Percentiles rank a stretch among this genome's conserved stretches.
Evolutionary conservation across 2,797 vertebrate species (phyloP).

Genomic region (Spinus olivaceus): DNA sequence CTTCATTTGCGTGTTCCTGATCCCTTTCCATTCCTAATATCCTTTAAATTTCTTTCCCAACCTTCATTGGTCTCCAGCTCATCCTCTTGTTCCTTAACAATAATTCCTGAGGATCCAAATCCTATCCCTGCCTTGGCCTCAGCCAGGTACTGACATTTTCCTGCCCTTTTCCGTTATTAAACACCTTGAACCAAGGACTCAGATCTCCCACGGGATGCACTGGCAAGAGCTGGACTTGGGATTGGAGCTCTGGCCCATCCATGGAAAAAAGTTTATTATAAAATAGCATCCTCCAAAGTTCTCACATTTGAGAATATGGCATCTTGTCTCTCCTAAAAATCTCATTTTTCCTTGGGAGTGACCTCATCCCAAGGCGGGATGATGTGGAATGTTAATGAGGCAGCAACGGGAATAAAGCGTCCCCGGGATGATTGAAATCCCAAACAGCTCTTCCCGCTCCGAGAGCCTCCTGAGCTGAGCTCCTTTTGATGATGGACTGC

Average conservation of each 20-base stretch:
- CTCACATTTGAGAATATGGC: neutral
- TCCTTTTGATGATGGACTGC: slow-evolving; percentile 38
- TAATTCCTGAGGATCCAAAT: neutral
- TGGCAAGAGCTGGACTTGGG: neutral
- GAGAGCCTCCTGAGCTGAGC: neutral
- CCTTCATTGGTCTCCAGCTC: neutral
- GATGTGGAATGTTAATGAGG: slow-evolving; percentile 11
- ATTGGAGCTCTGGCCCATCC: neutral
- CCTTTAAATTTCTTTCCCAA: neutral
- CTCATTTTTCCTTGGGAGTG: slow-evolving; percentile 20
- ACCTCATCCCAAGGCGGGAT: slow-evolving; percentile 26
- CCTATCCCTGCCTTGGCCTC: neutral
- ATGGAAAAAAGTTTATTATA: neutral
- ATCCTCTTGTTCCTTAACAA: neutral
- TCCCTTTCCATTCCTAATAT: neutral
- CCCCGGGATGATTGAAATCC: neutral
- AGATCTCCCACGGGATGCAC: neutral
- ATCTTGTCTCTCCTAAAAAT: slow-evolving; percentile 10
- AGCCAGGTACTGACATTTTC: neutral
- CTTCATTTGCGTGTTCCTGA: neutral
- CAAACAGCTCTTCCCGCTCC: neutral
- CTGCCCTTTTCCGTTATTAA: neutral
- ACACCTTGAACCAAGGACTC: neutral
- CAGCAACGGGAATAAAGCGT: neutral
- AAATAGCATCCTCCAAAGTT: neutral